Evolutionary conservation across 2,113 vertebrate genomes (phyloP).

Genomic region (Poecile atricapillus): DNA sequence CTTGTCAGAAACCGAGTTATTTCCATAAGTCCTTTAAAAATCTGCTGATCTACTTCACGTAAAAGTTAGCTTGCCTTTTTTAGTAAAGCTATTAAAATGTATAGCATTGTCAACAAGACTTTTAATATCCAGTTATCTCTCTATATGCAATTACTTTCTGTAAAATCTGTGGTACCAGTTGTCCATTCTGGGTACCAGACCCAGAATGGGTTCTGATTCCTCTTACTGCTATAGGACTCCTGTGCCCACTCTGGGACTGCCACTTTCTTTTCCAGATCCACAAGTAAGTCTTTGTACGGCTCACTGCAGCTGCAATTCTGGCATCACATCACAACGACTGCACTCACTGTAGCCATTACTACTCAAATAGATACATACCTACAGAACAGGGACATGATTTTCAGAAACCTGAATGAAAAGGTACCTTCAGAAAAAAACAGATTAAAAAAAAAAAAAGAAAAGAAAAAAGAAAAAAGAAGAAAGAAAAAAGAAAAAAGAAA

Average conservation of each 20-base stretch:
- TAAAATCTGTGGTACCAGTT: not conserved
- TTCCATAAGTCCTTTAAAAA: not conserved
- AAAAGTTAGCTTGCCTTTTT: not conserved
- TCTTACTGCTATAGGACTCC: not conserved
- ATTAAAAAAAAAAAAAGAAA: no score
- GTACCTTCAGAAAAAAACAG: not conserved
- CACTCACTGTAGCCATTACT: not conserved
- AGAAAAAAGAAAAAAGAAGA: not conserved
- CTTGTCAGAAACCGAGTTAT: not conserved
- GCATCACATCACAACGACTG: not conserved
- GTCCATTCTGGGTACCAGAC: not conserved
- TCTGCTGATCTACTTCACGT: not conserved
- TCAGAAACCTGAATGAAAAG: not conserved
- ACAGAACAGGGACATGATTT: not conserved
- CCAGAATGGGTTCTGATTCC: not conserved
- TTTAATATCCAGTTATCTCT: not conserved
- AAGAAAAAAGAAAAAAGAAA: not conserved
- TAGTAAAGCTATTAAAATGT: not conserved
- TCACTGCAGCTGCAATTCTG: not conserved
- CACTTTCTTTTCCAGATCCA: not conserved
- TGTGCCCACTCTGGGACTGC: not conserved
- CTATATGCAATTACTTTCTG: not conserved
- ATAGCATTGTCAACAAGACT: not conserved
- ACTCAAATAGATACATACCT: not conserved
- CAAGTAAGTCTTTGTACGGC: accelerated